Conservation (phyloP, 2,113 vertebrate species). For the Atractosteus spatula region DNA sequence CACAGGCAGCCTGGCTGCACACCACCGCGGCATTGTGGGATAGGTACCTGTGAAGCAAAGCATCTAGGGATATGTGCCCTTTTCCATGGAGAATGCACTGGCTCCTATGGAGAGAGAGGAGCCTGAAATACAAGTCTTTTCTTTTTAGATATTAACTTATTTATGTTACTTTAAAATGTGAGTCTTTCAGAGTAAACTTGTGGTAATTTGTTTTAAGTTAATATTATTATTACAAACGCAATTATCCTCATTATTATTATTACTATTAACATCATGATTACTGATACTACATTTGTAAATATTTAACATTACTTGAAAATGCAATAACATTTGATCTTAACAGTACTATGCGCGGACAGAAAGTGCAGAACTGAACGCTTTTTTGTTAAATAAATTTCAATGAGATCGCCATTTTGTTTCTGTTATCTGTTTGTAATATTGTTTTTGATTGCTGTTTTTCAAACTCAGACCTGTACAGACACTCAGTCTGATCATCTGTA, state of each 20-base stretch:
- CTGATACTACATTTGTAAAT: constrained; percentile 54
- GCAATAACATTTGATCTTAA: constrained; percentile 48
- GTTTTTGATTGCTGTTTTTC: constrained; percentile 43
- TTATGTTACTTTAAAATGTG: constrained; percentile 55
- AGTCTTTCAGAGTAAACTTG: constrained; percentile 53
- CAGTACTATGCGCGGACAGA: constrained; percentile 35
- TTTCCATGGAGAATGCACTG: too few relatives aligned
- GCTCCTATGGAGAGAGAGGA: too few relatives aligned
- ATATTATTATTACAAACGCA: constrained; percentile 29
- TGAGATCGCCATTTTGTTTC: constrained; percentile 59
- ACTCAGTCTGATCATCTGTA: too few relatives aligned
- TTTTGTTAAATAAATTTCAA: constrained; percentile 40
- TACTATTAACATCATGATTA: constrained; percentile 25
- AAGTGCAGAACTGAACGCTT: constrained; percentile 38
- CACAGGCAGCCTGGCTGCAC: too few relatives aligned
- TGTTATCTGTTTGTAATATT: constrained; percentile 50
- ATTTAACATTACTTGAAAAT: constrained; percentile 58
- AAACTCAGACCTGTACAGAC: too few relatives aligned
- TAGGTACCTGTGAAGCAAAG: too few relatives aligned
- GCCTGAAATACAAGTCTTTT: neutral
- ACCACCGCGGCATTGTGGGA: too few relatives aligned
- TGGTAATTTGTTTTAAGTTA: constrained; percentile 53
- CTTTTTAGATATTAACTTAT: constrained; percentile 55
- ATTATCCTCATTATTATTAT: constrained; percentile 40
- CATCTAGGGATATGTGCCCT: too few relatives aligned